Evolutionary conservation across 1,140 invertebrate genomes (phyloP).

Genomic region (Paralvinella palmiformis): DNA sequence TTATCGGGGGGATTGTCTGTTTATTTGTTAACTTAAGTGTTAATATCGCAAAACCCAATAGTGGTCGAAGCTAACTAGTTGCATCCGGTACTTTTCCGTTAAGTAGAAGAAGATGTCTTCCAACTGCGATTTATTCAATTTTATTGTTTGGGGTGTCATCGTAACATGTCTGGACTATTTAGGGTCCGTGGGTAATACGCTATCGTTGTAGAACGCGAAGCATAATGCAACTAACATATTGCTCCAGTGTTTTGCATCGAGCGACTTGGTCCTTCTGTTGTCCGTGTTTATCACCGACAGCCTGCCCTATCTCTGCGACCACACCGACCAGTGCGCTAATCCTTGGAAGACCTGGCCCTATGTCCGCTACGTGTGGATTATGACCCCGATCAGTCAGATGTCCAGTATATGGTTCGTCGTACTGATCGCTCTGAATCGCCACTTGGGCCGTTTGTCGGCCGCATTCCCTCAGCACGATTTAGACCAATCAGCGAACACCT

Average conservation of each 20-base stretch:
- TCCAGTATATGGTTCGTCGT: slow-evolving; percentile 21
- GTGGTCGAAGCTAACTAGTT: too few species aligned
- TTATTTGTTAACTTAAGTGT: too few species aligned
- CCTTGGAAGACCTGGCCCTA: slow-evolving; percentile 18
- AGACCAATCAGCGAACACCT: slow-evolving; percentile 10
- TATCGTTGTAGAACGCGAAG: slow-evolving; percentile 11
- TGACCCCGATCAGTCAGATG: slow-evolving; percentile 19
- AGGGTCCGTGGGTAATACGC: slow-evolving; percentile 15
- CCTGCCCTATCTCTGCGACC: slow-evolving; percentile 19
- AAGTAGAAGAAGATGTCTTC: not conserved
- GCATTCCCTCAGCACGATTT: not conserved
- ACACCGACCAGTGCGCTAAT: slow-evolving; percentile 11
- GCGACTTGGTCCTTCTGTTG: slow-evolving; percentile 17
- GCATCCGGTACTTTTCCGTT: too few species aligned
- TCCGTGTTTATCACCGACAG: slow-evolving; percentile 17
- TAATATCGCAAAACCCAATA: too few species aligned
- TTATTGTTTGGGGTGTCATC: slow-evolving; percentile 16
- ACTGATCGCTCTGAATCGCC: slow-evolving; percentile 17
- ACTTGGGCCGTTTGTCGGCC: slow-evolving; percentile 21
- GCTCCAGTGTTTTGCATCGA: slow-evolving; percentile 14
- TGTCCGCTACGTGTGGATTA: slow-evolving; percentile 18
- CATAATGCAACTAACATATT: slow-evolving; percentile 11
- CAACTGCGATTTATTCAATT: slow-evolving; percentile 16
- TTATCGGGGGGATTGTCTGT: too few species aligned
- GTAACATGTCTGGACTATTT: slow-evolving; percentile 7